These are phyloP conservation scores for Actenoides hombroni DNA, from an alignment of 2,113 vertebrate species.

Conservation along the genomic window DNA sequence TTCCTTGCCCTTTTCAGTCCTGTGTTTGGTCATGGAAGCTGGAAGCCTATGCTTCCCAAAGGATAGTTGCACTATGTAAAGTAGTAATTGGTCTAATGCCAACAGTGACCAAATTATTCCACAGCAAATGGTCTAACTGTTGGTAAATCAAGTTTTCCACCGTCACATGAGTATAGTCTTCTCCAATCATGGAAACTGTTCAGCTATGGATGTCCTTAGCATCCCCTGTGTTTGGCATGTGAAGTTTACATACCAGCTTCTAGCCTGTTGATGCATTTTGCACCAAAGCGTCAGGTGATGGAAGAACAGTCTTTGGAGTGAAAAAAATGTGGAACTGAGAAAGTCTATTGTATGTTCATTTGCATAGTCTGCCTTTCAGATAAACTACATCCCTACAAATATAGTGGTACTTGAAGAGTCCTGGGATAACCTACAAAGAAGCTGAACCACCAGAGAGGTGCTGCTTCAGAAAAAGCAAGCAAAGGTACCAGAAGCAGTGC, in stretches of 20 bases:
- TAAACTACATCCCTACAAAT: background rate
- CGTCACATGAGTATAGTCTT: background rate
- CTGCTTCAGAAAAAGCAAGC: background rate
- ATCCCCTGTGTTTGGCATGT: background rate
- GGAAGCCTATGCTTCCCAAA: background rate
- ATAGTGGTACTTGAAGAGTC: background rate
- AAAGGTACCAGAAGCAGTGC: background rate
- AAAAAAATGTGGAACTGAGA: constrained; percentile 16
- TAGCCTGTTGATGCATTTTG: background rate
- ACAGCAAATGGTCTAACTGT: background rate
- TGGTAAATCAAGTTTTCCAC: constrained; percentile 25
- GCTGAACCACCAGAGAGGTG: background rate
- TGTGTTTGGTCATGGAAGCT: background rate
- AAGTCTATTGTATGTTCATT: background rate
- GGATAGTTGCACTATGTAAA: background rate
- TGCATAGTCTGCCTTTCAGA: constrained; percentile 12
- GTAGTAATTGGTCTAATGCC: background rate
- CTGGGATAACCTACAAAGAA: background rate
- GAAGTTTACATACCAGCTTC: constrained; percentile 29
- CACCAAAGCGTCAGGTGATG: background rate
- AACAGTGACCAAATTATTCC: background rate
- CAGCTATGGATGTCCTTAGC: background rate
- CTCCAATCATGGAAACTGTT: background rate
- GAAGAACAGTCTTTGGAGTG: background rate
- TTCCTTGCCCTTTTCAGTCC: constrained; percentile 15